Percentiles rank a stretch among this genome's conserved stretches.
Conservation (phyloP, 2,113 vertebrate species). For the Campylorhamphus procurvoides region DNA sequence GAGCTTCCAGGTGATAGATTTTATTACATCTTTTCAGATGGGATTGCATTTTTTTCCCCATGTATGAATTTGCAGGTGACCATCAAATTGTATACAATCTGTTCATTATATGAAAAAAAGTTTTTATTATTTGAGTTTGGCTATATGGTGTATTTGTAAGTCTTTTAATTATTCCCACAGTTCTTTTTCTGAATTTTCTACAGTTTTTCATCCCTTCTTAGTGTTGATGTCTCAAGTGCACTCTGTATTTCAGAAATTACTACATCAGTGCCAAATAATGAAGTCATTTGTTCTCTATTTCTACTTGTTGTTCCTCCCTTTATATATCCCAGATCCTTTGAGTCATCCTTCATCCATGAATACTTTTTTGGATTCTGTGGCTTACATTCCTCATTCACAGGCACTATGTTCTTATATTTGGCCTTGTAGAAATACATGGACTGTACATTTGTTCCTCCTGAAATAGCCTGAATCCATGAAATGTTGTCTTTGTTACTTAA, state of each 20-base stretch:
- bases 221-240: constrained; percentile 33
- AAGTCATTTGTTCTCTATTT: constrained; percentile 59
- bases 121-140: not conserved
- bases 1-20: not conserved
- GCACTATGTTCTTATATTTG: not conserved
- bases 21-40: not conserved
- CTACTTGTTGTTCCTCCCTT: constrained; percentile 47
- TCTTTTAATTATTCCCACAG: not conserved
- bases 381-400: not conserved
- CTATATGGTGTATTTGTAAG: not conserved
- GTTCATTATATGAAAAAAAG: not conserved
- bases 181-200: not conserved
- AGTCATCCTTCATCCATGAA: not conserved
- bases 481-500: not conserved
- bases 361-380: not conserved
- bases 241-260: constrained; percentile 40
- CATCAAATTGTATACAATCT: not conserved
- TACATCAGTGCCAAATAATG: constrained; percentile 47
- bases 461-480: not conserved
- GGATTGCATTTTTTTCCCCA: not conserved
- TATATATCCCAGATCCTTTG: constrained; percentile 28
- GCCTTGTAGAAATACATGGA: not conserved
- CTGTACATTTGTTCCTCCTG: not conserved
- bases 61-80: not conserved
- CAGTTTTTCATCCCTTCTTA: constrained; percentile 28